These are phyloP conservation scores for Gisinianus flammeolus DNA, from an alignment of 2,888 invertebrate genomes.

Conservation along the genomic window DNA sequence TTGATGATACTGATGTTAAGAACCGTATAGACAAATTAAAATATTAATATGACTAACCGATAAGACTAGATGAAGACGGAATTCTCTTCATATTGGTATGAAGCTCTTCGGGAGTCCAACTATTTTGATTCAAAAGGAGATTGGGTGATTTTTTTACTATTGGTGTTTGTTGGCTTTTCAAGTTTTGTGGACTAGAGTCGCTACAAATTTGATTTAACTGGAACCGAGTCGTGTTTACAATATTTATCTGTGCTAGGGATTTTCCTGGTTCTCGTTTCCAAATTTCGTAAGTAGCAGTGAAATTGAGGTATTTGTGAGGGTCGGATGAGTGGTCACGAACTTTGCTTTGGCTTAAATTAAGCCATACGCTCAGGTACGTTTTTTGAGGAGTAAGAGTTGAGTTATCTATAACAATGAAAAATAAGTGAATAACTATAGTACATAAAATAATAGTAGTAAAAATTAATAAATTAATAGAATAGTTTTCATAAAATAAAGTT, in stretches of 20 bases:
- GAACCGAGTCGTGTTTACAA: background rate
- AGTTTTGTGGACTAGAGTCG: background rate
- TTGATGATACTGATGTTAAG: background rate
- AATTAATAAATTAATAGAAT: background rate
- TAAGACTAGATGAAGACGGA: background rate
- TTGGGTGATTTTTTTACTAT: background rate
- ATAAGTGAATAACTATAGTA: background rate
- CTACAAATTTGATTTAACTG: background rate
- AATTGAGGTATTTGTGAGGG: background rate
- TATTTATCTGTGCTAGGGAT: background rate
- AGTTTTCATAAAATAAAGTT: background rate
- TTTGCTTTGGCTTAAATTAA: background rate
- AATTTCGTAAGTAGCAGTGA: background rate
- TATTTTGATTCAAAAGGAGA: background rate
- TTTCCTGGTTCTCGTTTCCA: background rate
- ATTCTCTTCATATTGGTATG: background rate
- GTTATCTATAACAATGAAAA: background rate
- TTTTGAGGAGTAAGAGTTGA: background rate
- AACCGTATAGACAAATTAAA: background rate
- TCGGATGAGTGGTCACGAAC: background rate
- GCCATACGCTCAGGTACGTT: background rate
- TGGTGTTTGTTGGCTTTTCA: background rate
- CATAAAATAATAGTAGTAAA: background rate
- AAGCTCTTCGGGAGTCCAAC: background rate
- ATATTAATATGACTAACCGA: background rate